These are phyloP conservation scores for Dicyrtoma fusca DNA, from an alignment of 2,888 invertebrate species.

Conservation along the genomic window DNA sequence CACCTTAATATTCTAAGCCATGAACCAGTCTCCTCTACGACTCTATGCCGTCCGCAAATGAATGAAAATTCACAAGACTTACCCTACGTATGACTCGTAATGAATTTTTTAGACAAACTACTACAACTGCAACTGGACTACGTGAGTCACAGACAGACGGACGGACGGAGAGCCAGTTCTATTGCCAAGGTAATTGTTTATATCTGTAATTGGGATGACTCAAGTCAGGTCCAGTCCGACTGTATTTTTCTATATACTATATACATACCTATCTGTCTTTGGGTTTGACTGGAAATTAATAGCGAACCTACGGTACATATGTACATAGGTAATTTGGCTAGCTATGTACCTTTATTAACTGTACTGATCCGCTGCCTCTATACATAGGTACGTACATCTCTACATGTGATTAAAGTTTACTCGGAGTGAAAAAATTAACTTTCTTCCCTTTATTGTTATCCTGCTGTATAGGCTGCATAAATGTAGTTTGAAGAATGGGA, in stretches of 20 bases:
- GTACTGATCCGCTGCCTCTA: not conserved
- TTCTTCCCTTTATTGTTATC: conserved; percentile 25
- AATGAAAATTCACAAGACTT: conserved; percentile 1
- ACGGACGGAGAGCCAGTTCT: too few species aligned
- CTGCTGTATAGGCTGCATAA: too few species aligned
- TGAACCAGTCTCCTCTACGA: not conserved
- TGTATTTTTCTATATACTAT: too few species aligned
- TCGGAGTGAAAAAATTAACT: conserved; percentile 13
- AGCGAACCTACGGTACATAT: not conserved
- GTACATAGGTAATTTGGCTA: not conserved
- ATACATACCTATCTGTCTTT: too few species aligned
- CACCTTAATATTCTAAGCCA: conserved; percentile 6
- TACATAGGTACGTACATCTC: not conserved
- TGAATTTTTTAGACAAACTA: too few species aligned
- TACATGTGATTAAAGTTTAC: not conserved
- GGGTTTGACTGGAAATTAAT: too few species aligned
- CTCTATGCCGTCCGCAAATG: not conserved
- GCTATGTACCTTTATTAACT: not conserved
- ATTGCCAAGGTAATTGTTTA: too few species aligned
- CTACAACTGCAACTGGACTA: too few species aligned
- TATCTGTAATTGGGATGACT: too few species aligned
- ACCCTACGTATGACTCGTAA: too few species aligned
- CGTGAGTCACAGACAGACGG: too few species aligned
- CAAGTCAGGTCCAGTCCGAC: too few species aligned
- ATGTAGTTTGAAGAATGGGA: not conserved